Conservation (phyloP, 2,797 vertebrate genomes). For the Schizopygopsis malacanthus region DNA sequence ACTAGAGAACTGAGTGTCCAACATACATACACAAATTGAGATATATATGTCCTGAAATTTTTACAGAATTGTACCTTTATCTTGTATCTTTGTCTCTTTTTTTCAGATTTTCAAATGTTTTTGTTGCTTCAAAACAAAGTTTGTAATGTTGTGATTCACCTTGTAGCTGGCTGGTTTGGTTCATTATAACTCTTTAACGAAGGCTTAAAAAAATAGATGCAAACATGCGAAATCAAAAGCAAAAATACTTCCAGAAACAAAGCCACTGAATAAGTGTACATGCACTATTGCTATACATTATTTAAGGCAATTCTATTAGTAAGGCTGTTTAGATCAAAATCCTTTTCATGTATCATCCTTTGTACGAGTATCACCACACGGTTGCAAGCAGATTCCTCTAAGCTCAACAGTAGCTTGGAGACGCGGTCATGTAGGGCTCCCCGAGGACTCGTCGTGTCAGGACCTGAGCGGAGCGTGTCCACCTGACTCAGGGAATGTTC, state of each 20-base stretch:
- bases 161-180: neutral
- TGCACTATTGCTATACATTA: too few species aligned
- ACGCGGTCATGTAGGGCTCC: neutral
- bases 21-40: neutral
- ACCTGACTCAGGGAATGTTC: constrained; percentile 31
- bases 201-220: neutral
- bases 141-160: neutral
- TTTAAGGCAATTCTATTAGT: too few species aligned
- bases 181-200: neutral
- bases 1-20: neutral
- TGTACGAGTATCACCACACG: neutral
- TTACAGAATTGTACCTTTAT: neutral
- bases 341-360: neutral
- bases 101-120: neutral
- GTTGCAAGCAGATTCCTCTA: neutral
- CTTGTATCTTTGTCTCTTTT: neutral
- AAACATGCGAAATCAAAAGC: too few species aligned
- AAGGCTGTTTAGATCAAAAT: too few species aligned
- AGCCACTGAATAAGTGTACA: too few species aligned
- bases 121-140: neutral
- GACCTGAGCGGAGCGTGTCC: neutral
- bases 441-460: constrained; percentile 9
- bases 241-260: too few species aligned
- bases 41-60: neutral
- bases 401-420: neutral